phyloP scores from a whole-genome alignment of 2,888 invertebrate species.

The Drosophila hawaiiensis region DNA sequence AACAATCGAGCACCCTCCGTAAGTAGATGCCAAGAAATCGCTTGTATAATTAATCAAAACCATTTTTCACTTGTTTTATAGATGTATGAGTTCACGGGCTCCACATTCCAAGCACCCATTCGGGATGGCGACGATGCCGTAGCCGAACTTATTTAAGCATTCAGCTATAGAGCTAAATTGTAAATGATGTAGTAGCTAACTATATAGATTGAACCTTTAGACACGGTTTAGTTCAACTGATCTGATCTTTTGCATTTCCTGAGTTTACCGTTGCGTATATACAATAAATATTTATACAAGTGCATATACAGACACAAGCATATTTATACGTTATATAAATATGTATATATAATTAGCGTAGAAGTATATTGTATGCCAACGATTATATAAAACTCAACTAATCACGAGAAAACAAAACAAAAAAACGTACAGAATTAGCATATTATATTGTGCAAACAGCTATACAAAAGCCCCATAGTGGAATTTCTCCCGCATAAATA shows the following conservation, averaged over 20 bases:
- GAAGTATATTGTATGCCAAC: slow-evolving; percentile 67
- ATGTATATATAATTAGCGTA: slow-evolving; percentile 47
- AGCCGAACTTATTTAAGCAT: slow-evolving; percentile 84
- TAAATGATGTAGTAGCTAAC: slow-evolving; percentile 68
- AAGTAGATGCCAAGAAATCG: slow-evolving; percentile 10
- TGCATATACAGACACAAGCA: slow-evolving; percentile 43
- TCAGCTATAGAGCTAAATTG: slow-evolving; percentile 45
- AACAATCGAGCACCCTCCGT: slow-evolving; percentile 85
- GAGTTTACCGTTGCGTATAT: slow-evolving; percentile 41
- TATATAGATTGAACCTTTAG: slow-evolving; percentile 40
- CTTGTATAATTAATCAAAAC: neutral
- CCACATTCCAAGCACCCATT: slow-evolving; percentile 90
- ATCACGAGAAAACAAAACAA: slow-evolving; percentile 27
- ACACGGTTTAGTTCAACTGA: slow-evolving; percentile 51
- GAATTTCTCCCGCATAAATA: slow-evolving; percentile 80
- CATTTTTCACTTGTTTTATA: slow-evolving; percentile 40
- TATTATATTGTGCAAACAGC: slow-evolving; percentile 41
- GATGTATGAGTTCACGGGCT: slow-evolving; percentile 87
- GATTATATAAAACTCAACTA: slow-evolving; percentile 46
- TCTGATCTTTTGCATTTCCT: slow-evolving; percentile 63
- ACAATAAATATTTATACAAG: slow-evolving; percentile 42
- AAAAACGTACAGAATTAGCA: slow-evolving; percentile 26
- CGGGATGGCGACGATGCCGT: slow-evolving; percentile 85
- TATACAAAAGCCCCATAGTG: slow-evolving; percentile 69
- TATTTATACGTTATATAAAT: slow-evolving; percentile 22